Evolutionary conservation across 2,888 invertebrate genomes (phyloP), one percentile per base, ranked within the genome.

Genomic region (Polymixis flavicincta): DNA sequence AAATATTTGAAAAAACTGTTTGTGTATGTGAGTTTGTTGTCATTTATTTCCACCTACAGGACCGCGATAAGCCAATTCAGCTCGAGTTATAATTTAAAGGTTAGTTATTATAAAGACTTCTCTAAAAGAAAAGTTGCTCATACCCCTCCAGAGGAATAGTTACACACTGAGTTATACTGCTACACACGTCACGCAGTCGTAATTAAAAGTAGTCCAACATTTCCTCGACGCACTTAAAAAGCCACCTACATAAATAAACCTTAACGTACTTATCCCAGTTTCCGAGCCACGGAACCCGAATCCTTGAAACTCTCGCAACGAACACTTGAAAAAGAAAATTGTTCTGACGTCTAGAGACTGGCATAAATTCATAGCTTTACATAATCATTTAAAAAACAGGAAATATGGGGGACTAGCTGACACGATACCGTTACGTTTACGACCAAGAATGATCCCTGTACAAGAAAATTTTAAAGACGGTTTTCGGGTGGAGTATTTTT

Each of bases 281-380:
- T 65, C 59, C 72, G 48, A 61, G 61, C 52, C 60, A 71, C 78
- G 88, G 81, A 82, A 88, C 88, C 88, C 78, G 76, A 86, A 87
- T 83, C 85, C 87, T 84, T 87, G 87, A 89, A 91, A 91, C 85
- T 87, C 86, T 59, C 68, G 87, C 90, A 55, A 37, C 74, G 89
- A 92, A 91, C 90, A 91, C 91, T 93, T 90, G 89, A 92, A 88
- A 85, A 89, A 89, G 92, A 92, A 93, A 93, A 94, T 93, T 93
- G 92, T 91, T 90, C 85, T 89, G 90, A 91, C 91, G 90, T 91
- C 91, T 87, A 86, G 90, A 89, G 92, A 90, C 91, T 87, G 85
- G 88, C 90, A 92, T 92, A 92, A 93, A 94, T 93, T 94, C 92
- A 93, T 92, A 93, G 93, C 93, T 93, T 93, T 93, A 94, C 91